Evolutionary conservation across 2,888 invertebrate species (phyloP), one percentile per base, ranked within the genome.

Genomic region (Tanypteryx hageni): DNA sequence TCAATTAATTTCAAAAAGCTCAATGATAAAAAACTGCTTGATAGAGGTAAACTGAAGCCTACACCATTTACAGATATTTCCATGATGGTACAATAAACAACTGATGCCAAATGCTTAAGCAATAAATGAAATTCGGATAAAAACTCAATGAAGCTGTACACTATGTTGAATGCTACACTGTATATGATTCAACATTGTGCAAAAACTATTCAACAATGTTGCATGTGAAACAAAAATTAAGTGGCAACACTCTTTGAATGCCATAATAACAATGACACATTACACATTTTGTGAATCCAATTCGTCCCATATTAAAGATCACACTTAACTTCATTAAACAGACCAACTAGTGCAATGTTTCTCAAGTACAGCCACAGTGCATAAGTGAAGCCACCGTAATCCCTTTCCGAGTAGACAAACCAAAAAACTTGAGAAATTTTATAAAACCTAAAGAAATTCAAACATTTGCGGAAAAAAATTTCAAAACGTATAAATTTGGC

Each of bases 321-420:
- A 83, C 83, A 83, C 27, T 83, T 57, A 83, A 83, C 83, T n/a
- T 56, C 83, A 83, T 31, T 56, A 57, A 83, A 83, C 57, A 83
- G 83, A 83, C 83, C n/a, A n/a, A 57, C 56, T 83, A 83, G 83
- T 56, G 83, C 83, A 83, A 44, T n/a, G 18, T 56, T 83, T 83
- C 83, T 83, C 83, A 83, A 83, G 83, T 83, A 44, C 57, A 57
- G 83, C 83, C 57, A 83, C 44, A 57, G 57, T 56, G 83, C 18
- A 44, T 83, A 56, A 18, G 27, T 44, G 44, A 82, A 57, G 18
- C 57, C 83, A 83, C 56, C 83, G 44, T 83, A 57, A 83, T n/a
- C 83, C 44, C 27, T 18, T 44, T 13, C 5, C 44, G 44, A 44
- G 44, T 44, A 44, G 1, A 44, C 44, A 44, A 44, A 44, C 44